Conservation (phyloP, 2,797 vertebrate species). For the Otus scops region DNA sequence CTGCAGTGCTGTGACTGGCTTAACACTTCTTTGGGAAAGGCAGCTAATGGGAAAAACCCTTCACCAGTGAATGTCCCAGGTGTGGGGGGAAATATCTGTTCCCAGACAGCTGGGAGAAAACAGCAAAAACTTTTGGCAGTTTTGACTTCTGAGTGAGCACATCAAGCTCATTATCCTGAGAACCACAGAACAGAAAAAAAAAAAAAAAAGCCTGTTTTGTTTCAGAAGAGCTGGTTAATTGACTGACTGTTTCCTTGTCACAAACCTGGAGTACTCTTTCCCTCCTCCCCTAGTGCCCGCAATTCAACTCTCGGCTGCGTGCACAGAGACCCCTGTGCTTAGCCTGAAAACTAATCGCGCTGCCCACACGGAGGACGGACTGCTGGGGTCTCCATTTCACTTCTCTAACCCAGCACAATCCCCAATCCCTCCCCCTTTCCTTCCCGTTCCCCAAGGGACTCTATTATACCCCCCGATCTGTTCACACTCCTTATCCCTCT, state of each 20-base stretch:
- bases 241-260: background rate
- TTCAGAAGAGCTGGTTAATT: background rate
- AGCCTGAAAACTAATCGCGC: background rate
- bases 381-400: conserved; percentile 74
- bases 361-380: background rate
- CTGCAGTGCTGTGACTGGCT: too few relatives aligned
- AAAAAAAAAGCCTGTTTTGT: background rate
- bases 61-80: background rate
- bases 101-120: background rate
- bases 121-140: background rate
- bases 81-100: background rate
- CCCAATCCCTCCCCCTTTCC: background rate
- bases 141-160: background rate
- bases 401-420: conserved; percentile 30
- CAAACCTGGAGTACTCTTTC: background rate
- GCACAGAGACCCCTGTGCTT: background rate
- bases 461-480: conserved; percentile 60
- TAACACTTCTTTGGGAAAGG: background rate
- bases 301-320: background rate
- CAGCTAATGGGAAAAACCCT: background rate
- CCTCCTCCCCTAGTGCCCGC: fast-evolving
- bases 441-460: conserved; percentile 9
- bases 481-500: conserved; percentile 60
- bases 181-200: background rate
- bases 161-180: background rate